Conservation (phyloP, 2,888 invertebrate species). For the Mimas tiliae region DNA sequence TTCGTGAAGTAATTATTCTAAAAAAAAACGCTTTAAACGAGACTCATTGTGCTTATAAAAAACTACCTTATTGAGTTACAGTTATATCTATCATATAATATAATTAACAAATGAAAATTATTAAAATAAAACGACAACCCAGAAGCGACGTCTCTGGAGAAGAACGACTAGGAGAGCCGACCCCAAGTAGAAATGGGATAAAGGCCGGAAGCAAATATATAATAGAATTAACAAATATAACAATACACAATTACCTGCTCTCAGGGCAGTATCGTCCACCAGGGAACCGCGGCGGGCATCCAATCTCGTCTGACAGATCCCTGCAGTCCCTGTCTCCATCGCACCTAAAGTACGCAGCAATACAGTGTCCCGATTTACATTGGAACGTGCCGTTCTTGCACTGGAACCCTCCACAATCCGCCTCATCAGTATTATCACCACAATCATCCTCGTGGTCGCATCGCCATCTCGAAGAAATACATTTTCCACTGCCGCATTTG, state of each 20-base stretch:
- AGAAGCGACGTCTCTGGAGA: too few species aligned
- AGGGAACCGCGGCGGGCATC: slow-evolving; percentile 95
- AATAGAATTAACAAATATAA: not conserved
- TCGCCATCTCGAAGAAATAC: slow-evolving; percentile 96
- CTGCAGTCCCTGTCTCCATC: slow-evolving; percentile 95
- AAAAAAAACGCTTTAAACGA: too few species aligned
- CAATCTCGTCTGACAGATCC: slow-evolving; percentile 95
- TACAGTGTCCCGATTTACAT: slow-evolving; percentile 96
- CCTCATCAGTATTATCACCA: slow-evolving; percentile 96
- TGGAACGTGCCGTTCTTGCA: slow-evolving; percentile 97
- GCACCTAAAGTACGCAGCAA: slow-evolving; percentile 94
- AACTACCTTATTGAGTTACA: too few species aligned
- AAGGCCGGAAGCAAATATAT: not conserved
- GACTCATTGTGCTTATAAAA: too few species aligned
- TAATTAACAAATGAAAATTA: not conserved
- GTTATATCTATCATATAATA: not conserved
- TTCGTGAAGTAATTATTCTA: too few species aligned
- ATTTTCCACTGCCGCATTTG: slow-evolving; percentile 94
- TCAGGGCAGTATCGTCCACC: slow-evolving; percentile 95
- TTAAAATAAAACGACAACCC: too few species aligned
- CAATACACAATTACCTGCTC: slow-evolving; percentile 72
- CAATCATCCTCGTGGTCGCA: slow-evolving; percentile 99
- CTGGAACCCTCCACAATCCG: slow-evolving; percentile 91
- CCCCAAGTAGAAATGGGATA: too few species aligned
- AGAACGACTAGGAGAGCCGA: too few species aligned